Conservation (phyloP, 2,888 invertebrate genomes). For the Drosophila melanosoma region DNA sequence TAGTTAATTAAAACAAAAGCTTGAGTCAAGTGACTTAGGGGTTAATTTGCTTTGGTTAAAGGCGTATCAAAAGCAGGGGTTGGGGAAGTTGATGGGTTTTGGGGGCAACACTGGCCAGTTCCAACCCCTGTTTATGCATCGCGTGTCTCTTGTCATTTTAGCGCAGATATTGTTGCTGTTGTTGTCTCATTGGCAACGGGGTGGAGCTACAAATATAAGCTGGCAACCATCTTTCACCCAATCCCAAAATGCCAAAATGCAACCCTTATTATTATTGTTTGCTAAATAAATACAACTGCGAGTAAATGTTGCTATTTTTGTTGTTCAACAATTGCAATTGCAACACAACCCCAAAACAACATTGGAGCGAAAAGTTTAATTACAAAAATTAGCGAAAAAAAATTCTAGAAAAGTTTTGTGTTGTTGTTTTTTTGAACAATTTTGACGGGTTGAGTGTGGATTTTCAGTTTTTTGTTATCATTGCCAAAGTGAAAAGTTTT, state of each 20-base stretch:
- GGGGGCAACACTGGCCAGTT: conserved; percentile 8
- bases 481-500: conserved; percentile 48
- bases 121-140: conserved; percentile 12
- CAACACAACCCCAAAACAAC: conserved; percentile 11
- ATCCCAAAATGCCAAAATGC: conserved; percentile 49
- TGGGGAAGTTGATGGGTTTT: background rate
- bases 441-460: background rate
- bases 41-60: conserved; percentile 63
- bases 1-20: conserved; percentile 79
- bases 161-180: conserved; percentile 32
- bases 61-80: background rate
- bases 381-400: conserved; percentile 61
- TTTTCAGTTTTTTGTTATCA: conserved; percentile 55
- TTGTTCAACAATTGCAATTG: conserved; percentile 16
- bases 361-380: conserved; percentile 66
- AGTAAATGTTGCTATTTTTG: conserved; percentile 22
- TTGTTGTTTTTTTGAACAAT: conserved; percentile 14
- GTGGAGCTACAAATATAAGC: conserved; percentile 40
- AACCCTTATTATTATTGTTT: conserved; percentile 67
- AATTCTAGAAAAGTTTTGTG: background rate
- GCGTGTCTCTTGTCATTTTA: conserved; percentile 55
- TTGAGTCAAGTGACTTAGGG: conserved; percentile 71
- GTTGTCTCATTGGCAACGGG: conserved; percentile 60
- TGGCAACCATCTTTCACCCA: conserved; percentile 31
- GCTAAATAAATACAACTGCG: conserved; percentile 62